These are phyloP conservation scores for Drosophila neotestacea DNA, from an alignment of 2,888 invertebrate genomes.

Conservation along the genomic window DNA sequence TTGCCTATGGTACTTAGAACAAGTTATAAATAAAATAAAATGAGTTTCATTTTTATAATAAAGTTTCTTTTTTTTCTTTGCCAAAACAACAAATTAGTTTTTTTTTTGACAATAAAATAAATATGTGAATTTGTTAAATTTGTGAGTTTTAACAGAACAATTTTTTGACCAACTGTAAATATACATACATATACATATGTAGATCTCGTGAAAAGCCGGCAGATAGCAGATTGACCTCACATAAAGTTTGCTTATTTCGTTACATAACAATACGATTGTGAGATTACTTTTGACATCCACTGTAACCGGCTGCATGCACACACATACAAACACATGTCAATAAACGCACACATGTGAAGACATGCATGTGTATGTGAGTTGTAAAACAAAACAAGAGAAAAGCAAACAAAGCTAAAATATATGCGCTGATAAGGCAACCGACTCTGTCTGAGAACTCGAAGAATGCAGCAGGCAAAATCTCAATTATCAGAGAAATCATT, in stretches of 20 bases:
- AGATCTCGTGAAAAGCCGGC: neutral
- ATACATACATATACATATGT: neutral
- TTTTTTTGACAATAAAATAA: no score
- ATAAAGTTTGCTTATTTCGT: constrained; percentile 27
- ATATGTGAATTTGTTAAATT: no score
- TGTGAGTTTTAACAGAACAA: no score
- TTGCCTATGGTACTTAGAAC: no score
- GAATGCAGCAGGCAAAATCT: constrained; percentile 26
- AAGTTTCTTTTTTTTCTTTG: no score
- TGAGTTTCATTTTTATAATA: no score
- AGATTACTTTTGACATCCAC: constrained; percentile 46
- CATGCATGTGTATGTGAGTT: constrained; percentile 11
- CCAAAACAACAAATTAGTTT: no score
- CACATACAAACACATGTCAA: constrained; percentile 15
- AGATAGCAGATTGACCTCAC: constrained; percentile 33
- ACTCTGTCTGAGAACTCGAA: constrained; percentile 11
- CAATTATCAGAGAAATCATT: constrained; percentile 22
- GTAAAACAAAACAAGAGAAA: constrained; percentile 61
- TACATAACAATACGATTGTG: constrained; percentile 55
- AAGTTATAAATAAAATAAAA: no score
- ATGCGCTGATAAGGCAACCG: constrained; percentile 54
- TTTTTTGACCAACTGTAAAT: no score
- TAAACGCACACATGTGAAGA: neutral
- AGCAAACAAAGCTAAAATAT: constrained; percentile 43
- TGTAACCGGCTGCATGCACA: constrained; percentile 37